phyloP scores from a whole-genome alignment of 53 echinoderm and acorn worm genomes.

The Paracentrotus lividus region DNA sequence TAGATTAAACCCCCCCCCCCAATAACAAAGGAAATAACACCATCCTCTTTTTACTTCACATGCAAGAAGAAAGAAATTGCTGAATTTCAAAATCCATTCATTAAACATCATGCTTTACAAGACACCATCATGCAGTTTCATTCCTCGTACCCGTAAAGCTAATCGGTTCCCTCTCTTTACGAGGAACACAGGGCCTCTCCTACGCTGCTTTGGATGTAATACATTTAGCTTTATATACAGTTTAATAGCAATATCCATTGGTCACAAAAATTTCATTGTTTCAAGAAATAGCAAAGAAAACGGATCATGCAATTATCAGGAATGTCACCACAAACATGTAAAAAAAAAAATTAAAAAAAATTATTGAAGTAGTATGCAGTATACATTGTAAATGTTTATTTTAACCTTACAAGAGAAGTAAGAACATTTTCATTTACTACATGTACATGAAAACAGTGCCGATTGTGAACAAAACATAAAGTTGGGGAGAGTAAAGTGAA shows the following conservation, averaged over 20 bases:
- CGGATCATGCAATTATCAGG: background rate
- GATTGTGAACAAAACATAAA: background rate
- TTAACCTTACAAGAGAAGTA: background rate
- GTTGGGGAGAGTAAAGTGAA: background rate
- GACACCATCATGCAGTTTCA: background rate
- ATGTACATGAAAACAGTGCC: no score
- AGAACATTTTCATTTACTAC: background rate
- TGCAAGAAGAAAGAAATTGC: slow-evolving; percentile 33
- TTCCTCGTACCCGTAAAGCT: slow-evolving; percentile 1
- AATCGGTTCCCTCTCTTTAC: background rate
- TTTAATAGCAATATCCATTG: background rate
- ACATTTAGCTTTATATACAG: background rate
- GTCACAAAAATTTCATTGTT: background rate
- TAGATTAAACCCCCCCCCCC: background rate
- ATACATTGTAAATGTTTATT: background rate
- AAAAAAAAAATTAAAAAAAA: background rate
- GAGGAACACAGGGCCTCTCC: background rate
- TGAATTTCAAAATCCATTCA: slow-evolving; percentile 41
- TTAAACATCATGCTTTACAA: slow-evolving; percentile 8
- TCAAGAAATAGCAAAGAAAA: background rate
- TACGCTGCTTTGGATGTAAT: slow-evolving; percentile 23
- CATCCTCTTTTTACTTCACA: background rate
- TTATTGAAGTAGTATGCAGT: no score
- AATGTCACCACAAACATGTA: background rate
- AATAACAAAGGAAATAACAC: background rate